These are phyloP conservation scores for Brenthis ino DNA, from an alignment of 2,888 invertebrate species.

Conservation along the genomic window DNA sequence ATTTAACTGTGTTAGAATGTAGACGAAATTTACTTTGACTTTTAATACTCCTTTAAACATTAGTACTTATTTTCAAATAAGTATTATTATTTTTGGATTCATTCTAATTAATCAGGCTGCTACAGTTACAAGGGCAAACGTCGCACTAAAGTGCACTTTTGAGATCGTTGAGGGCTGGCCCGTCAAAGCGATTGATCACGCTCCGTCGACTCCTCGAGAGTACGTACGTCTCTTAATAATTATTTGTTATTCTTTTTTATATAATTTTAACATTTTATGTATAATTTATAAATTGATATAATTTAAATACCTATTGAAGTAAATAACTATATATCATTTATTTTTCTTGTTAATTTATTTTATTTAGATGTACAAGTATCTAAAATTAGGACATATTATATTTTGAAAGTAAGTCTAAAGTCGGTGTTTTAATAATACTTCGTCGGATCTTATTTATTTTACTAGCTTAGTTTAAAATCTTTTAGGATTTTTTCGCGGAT, in stretches of 20 bases:
- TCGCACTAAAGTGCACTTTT: conserved; percentile 20
- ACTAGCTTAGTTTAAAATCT: no score
- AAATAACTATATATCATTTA: no score
- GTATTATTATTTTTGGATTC: conserved; percentile 16
- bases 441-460: no score
- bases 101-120: conserved; percentile 17
- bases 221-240: conserved; percentile 16
- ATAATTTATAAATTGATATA: not conserved
- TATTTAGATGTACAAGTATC: no score
- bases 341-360: no score
- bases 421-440: no score
- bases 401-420: no score
- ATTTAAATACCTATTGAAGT: no score
- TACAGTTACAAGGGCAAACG: conserved; percentile 22
- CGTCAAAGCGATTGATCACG: conserved; percentile 35
- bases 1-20: no score
- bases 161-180: conserved; percentile 23
- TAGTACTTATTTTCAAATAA: conserved; percentile 4
- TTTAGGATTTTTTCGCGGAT: no score
- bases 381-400: no score
- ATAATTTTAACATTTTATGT: not conserved
- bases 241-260: conserved; percentile 12
- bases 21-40: not conserved
- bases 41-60: conserved; percentile 3
- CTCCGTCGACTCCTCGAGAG: conserved; percentile 22